Conservation (phyloP, 2,113 vertebrate species). For the Ochotona princeps region DNA sequence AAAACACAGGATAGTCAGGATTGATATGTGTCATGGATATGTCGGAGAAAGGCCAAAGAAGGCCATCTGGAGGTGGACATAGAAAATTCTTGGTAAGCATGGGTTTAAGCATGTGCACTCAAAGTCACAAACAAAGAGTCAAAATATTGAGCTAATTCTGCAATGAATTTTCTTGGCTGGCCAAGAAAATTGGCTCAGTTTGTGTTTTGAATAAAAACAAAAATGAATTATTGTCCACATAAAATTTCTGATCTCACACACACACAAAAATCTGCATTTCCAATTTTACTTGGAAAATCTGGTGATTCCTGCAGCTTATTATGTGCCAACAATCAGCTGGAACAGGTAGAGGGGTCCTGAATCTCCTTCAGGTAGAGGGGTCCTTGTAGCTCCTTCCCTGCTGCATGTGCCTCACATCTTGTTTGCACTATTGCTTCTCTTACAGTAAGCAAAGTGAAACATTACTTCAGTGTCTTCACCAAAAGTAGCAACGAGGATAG, state of each 20-base stretch:
- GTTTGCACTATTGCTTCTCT: neutral
- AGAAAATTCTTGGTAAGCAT: neutral
- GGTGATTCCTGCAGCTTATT: neutral
- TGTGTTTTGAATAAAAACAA: neutral
- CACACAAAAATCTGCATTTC: neutral
- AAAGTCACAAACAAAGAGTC: neutral
- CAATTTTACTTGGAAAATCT: neutral
- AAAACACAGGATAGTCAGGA: neutral
- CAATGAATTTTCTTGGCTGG: neutral
- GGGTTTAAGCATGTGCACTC: neutral
- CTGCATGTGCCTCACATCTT: neutral
- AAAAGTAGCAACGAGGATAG: conserved; percentile 11
- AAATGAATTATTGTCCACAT: neutral
- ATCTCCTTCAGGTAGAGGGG: neutral
- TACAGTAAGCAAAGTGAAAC: neutral
- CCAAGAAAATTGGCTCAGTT: neutral
- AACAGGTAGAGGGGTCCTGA: neutral
- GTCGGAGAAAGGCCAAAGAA: neutral
- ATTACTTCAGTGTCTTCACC: neutral
- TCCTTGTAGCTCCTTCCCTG: no score
- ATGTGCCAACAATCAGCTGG: neutral
- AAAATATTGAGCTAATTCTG: neutral
- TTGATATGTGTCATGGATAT: neutral
- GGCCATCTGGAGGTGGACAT: neutral
- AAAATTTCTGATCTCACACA: neutral